Evolutionary conservation across 1,140 invertebrate species (phyloP).

Genomic region (Condylostylus longicornis): DNA sequence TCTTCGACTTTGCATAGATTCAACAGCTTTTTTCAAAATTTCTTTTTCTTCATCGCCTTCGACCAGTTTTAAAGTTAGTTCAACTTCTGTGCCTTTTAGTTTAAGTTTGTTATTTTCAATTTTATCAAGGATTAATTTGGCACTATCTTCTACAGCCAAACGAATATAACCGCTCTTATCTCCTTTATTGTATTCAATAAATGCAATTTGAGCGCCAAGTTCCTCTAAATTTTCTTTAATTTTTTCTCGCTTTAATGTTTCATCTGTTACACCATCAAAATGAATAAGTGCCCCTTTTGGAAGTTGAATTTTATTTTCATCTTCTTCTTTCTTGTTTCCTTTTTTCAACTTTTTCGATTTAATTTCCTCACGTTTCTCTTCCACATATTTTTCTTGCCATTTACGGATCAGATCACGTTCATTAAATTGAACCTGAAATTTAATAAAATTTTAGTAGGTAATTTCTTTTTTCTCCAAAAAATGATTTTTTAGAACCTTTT

Average conservation of each 20-base stretch:
- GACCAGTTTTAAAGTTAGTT: slow-evolving; percentile 41
- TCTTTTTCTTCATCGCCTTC: slow-evolving; percentile 54
- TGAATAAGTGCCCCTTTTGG: slow-evolving; percentile 55
- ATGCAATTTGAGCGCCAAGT: slow-evolving; percentile 46
- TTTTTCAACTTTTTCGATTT: slow-evolving; percentile 41
- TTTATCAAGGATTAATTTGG: slow-evolving; percentile 47
- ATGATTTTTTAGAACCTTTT: slow-evolving; percentile 9
- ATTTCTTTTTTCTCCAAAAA: neutral
- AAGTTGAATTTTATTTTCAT: slow-evolving; percentile 34
- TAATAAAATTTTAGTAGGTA: slow-evolving; percentile 20
- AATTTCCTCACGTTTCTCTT: slow-evolving; percentile 51
- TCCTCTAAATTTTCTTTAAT: slow-evolving; percentile 45
- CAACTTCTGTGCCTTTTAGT: slow-evolving; percentile 36
- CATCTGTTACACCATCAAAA: slow-evolving; percentile 43
- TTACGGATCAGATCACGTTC: slow-evolving; percentile 53
- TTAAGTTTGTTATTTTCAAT: slow-evolving; percentile 42
- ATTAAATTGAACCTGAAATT: slow-evolving; percentile 45
- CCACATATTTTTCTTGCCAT: slow-evolving; percentile 56
- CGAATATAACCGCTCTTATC: slow-evolving; percentile 55
- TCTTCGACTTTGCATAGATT: slow-evolving; percentile 42
- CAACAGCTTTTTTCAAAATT: slow-evolving; percentile 46
- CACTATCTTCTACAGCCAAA: slow-evolving; percentile 50
- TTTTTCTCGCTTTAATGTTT: slow-evolving; percentile 45
- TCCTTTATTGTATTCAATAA: slow-evolving; percentile 57
- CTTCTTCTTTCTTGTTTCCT: slow-evolving; percentile 34